Evolutionary conservation across 2,888 invertebrate species (phyloP).

Genomic region (Chironomus tentans): DNA sequence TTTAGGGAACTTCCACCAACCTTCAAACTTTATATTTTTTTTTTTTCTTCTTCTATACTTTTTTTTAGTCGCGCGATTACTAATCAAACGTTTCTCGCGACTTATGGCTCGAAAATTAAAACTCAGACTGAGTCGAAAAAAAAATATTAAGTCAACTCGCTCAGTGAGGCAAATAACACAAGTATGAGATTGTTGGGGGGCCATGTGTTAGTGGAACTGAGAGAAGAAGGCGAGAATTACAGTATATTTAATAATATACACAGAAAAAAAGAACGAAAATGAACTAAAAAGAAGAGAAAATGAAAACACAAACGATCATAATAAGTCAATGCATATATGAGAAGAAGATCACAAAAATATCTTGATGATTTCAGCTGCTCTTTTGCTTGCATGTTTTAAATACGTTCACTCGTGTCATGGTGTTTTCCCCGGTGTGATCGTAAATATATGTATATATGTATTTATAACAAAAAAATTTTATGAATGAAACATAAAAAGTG

Average conservation of each 20-base stretch:
- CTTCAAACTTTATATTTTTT: not conserved
- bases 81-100: not conserved
- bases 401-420: not conserved
- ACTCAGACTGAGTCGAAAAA: slow-evolving; percentile 25
- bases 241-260: slow-evolving; percentile 15
- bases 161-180: not conserved
- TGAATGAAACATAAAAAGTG: not conserved
- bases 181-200: not conserved
- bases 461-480: not conserved
- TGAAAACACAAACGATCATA: not conserved
- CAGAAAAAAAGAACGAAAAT: not conserved
- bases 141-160: slow-evolving; percentile 10
- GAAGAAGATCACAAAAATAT: slow-evolving; percentile 24
- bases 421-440: not conserved
- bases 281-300: too few relatives aligned
- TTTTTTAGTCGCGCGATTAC: slow-evolving; percentile 7
- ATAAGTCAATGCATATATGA: slow-evolving; percentile 6
- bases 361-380: slow-evolving; percentile 18
- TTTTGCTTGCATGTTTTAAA: not conserved
- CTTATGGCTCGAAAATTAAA: slow-evolving; percentile 24
- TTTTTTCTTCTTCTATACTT: not conserved
- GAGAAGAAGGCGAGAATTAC: slow-evolving; percentile 25
- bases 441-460: not conserved
- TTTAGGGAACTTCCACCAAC: slow-evolving; percentile 2
- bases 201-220: slow-evolving; percentile 17